Evolutionary conservation across 2,888 invertebrate species (phyloP), one percentile per base, ranked within the genome.

Genomic region (Thymelicus lineola): DNA sequence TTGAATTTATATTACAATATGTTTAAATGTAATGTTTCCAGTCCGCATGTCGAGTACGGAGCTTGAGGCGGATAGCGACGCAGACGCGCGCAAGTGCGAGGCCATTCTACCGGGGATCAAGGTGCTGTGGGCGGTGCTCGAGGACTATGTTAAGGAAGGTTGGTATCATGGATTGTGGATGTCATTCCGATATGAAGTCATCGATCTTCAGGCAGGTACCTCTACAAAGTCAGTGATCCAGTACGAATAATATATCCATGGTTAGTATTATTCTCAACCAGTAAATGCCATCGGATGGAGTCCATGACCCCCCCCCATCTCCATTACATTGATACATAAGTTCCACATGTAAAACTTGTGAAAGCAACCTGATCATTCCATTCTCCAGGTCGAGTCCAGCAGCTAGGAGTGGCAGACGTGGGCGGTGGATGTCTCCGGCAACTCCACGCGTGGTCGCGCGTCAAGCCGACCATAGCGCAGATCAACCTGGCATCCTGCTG

Each of bases 401-500:
- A 97, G 78, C 92, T 98, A 38, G 99, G 99, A 45, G 95, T 98
- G 48, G 97, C 98, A 2, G 98, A 99, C 88, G 95, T 98, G n/a
- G 98, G 98, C 76, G 97, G 97, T 36, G 95, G 95, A 0, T 95
- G 96, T 17, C 96, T 99, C 50, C 95, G 96, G 42, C 94, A 96
- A 68, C 90, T 99, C 0, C 96, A 97, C 88, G 95, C 95, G 59
- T 96, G 96, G 95, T 96, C 97, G 0, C 94, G 94, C 85, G 95
- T 98, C 12, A 97, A 97, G 81, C 99, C 99, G 4, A 95, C 95
- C 73, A 98, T 98, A 70, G 97, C 98, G 68, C 99, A 99, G 93
- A 98, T 99, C 72, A 99, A 98, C 92, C 94, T 99, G 68, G 96
- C 97, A 0, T 96, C 97, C 14, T 99, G 99, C 85, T 99, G 99